Evolutionary conservation across 2,797 vertebrate genomes (phyloP), one percentile per base, ranked within the genome.

Genomic region (Urosaurus nigricauda): DNA sequence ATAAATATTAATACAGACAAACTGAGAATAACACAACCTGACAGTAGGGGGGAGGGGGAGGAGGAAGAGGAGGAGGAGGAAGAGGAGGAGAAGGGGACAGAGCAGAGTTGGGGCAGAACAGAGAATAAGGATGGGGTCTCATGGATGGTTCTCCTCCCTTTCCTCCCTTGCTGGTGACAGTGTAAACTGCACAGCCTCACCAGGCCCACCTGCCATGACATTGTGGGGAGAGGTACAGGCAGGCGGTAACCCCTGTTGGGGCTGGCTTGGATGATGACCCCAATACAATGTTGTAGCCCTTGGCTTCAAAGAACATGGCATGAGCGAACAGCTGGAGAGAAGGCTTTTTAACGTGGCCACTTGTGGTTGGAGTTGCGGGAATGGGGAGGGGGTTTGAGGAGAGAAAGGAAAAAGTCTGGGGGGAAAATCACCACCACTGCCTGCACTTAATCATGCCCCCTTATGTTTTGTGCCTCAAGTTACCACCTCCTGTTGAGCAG

Each of bases 1-100:
- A 97, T 97, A 97, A 97, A 97, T 96, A 97, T 96, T 94, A 96
- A 96, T 86, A 95, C 94, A 94, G 92, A 96, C 96, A 95, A 95
- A 96, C 94, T 94, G 88, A 96, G 91, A 84, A 65, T 87, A 84
- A 89, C 74, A 84, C 87, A 88, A 91, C 90, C 90, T 83, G 63
- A 83, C 40, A 58, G 73, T 65, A 65, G 81, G 91, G 92, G 90
- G 94, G 93, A 93, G 93, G 94, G 94, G 89, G 91, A 40, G 51
- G 79, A 35, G 53, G 90, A 91, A 88, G 86, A 56, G 56, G 3
- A 53, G 91, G 93, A 93, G 93, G 94, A 94, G 89, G 91, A 40
- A 35, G 79, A 37, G 56, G 89, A 91, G 87, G 86, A 6, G 58
- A 51, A 51, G 5, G 8, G 91, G 88, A 85, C 90, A 78, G 51